Percentiles rank a stretch among this genome's conserved stretches.
These are phyloP conservation scores for Tigriopus californicus DNA, from an alignment of 2,888 invertebrate genomes.

Conservation along the genomic window DNA sequence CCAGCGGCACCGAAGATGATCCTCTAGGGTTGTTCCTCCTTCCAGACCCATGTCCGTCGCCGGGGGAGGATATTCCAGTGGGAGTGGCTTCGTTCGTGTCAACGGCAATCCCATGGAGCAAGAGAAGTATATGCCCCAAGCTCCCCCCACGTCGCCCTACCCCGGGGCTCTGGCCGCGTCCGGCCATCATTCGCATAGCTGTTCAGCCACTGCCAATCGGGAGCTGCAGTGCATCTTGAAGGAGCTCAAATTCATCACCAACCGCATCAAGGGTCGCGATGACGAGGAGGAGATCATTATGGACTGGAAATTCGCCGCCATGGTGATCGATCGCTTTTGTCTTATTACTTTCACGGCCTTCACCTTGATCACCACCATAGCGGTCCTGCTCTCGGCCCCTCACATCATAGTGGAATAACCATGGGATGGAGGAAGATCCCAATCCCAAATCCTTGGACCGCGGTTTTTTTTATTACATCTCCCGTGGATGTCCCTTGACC, in stretches of 20 bases:
- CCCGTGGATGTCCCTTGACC: too few species aligned
- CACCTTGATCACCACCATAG: conserved; percentile 78
- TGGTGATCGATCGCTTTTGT: conserved; percentile 94
- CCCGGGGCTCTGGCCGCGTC: background rate
- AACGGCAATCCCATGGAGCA: conserved; percentile 20
- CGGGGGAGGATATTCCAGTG: conserved; percentile 23
- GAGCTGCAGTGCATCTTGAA: conserved; percentile 76
- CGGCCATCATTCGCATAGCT: background rate
- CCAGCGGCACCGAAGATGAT: too few species aligned
- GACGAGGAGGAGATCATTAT: conserved; percentile 77
- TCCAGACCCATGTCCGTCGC: conserved; percentile 13
- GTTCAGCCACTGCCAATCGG: conserved; percentile 34
- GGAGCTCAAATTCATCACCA: conserved; percentile 84
- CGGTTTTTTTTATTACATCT: too few species aligned
- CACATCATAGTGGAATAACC: conserved; percentile 79
- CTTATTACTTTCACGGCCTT: conserved; percentile 85
- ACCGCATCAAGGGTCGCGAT: conserved; percentile 80
- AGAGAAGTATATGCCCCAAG: background rate
- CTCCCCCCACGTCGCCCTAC: conserved; percentile 1
- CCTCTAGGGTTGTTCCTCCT: background rate
- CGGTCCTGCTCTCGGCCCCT: conserved; percentile 74
- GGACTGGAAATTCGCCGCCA: conserved; percentile 96
- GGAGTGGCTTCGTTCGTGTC: conserved; percentile 37
- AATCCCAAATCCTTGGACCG: too few species aligned
- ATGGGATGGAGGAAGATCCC: conserved; percentile 24